Percentiles rank a stretch among this genome's conserved stretches.
phyloP scores from a whole-genome alignment of 2,888 invertebrate species.

The Eudemis profundana region DNA sequence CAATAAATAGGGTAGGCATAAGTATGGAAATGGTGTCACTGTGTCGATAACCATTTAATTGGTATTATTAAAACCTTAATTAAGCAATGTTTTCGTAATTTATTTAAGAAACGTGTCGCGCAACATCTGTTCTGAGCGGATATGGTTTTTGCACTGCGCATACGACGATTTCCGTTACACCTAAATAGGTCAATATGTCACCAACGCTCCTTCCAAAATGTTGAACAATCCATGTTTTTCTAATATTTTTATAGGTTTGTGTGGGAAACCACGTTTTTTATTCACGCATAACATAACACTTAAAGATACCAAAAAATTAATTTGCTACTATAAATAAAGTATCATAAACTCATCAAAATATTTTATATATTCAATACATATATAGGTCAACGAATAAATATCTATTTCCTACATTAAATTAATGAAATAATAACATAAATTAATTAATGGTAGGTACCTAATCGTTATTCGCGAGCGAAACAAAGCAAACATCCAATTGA shows the following conservation, averaged over 20 bases:
- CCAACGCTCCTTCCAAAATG: slow-evolving; percentile 46
- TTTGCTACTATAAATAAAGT: no score
- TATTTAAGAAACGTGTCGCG: slow-evolving; percentile 21
- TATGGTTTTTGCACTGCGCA: slow-evolving; percentile 72
- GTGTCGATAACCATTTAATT: not conserved
- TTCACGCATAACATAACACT: not conserved
- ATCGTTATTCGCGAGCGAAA: slow-evolving; percentile 14
- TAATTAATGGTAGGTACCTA: not conserved
- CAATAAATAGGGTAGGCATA: no score
- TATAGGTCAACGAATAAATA: no score
- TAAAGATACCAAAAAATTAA: no score
- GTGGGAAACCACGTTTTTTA: not conserved
- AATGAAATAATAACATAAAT: not conserved
- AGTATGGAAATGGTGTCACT: not conserved
- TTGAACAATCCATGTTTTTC: not conserved
- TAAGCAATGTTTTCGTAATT: slow-evolving; percentile 23
- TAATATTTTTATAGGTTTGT: not conserved
- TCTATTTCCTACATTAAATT: no score
- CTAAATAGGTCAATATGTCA: slow-evolving; percentile 73
- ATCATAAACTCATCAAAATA: no score
- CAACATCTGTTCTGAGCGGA: slow-evolving; percentile 73
- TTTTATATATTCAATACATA: no score
- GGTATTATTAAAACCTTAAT: not conserved
- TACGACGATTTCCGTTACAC: slow-evolving; percentile 71
- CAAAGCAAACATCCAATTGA: slow-evolving; percentile 25